Evolutionary conservation across 2,888 invertebrate genomes (phyloP).

Genomic region (Saturnia japonica): DNA sequence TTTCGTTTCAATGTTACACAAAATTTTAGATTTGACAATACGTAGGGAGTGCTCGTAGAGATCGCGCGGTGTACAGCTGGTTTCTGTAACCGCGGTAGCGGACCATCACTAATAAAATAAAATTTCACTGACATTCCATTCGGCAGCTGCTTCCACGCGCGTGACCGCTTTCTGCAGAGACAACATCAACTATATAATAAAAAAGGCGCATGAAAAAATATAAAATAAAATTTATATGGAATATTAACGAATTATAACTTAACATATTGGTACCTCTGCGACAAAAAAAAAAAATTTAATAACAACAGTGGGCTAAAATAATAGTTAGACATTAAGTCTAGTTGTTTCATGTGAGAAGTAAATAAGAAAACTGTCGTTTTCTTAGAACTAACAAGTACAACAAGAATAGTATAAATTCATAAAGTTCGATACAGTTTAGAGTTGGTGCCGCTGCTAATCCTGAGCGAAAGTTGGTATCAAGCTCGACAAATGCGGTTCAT

Average conservation of each 20-base stretch:
- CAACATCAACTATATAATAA: conserved; percentile 50
- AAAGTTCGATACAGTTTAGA: conserved; percentile 30
- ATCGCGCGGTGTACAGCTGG: conserved; percentile 51
- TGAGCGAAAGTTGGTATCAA: conserved; percentile 55
- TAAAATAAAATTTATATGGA: too few species aligned
- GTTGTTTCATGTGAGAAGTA: not conserved
- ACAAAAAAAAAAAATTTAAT: not conserved
- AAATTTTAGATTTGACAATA: conserved; percentile 17
- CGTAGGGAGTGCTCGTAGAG: conserved; percentile 26
- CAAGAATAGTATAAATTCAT: not conserved
- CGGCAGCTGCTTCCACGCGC: conserved; percentile 48
- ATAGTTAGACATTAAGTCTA: not conserved
- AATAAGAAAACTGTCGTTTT: not conserved
- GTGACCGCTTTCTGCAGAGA: conserved; percentile 41
- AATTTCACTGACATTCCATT: conserved; percentile 71
- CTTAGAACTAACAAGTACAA: not conserved
- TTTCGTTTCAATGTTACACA: not conserved
- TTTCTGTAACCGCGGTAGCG: conserved; percentile 58
- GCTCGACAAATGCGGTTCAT: conserved; percentile 71
- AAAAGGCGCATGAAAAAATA: not conserved
- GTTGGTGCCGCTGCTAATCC: conserved; percentile 69
- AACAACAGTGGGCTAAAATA: not conserved
- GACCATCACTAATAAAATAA: conserved; percentile 72
- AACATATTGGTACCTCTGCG: not conserved
- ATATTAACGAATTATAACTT: too few species aligned